Evolutionary conservation across 2,888 invertebrate genomes (phyloP).

Genomic region (Chrysodeixis includens): DNA sequence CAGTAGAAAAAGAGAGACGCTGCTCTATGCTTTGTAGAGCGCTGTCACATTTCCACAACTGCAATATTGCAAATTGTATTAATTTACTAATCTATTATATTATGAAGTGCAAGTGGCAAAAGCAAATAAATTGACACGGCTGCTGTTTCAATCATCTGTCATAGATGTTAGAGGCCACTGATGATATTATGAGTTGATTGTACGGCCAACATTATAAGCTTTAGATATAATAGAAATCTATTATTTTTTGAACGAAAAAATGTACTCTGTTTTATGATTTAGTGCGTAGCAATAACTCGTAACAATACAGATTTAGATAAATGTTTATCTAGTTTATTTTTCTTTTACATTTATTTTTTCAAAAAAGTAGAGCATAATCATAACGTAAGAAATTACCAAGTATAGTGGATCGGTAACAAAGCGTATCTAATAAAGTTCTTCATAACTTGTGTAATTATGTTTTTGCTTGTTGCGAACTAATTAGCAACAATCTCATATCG

Average conservation of each 20-base stretch:
- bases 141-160: no score
- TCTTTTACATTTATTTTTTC: neutral
- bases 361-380: neutral
- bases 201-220: no score
- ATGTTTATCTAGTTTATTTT: neutral
- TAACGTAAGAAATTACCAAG: neutral
- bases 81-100: no score
- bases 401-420: neutral
- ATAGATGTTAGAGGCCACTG: no score
- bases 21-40: no score
- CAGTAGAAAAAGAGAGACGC: no score
- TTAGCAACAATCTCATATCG: conserved; percentile 4
- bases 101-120: no score
- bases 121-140: no score
- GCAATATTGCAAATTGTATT: no score
- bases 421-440: neutral
- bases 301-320: neutral
- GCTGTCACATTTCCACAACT: no score
- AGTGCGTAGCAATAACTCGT: neutral
- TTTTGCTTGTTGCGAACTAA: conserved; percentile 1
- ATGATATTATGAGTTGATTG: no score
- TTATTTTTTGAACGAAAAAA: neutral
- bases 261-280: neutral
- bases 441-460: conserved; percentile 2
- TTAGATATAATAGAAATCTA: neutral